Conservation (phyloP, 2,888 invertebrate species). For the Oeneis ivallda region DNA sequence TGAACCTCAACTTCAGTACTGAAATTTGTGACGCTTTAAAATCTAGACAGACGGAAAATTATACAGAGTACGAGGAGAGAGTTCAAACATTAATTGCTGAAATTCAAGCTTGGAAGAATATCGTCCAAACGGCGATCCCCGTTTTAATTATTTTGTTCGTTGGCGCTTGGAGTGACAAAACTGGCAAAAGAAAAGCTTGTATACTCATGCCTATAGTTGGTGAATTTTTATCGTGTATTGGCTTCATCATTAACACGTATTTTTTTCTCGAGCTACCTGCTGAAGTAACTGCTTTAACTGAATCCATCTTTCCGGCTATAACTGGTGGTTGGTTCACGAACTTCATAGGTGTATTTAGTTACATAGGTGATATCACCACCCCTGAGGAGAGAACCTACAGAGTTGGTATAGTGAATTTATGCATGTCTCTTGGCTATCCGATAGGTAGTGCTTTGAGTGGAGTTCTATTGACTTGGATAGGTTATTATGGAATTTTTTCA, state of each 20-base stretch:
- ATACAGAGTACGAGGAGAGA: constrained; percentile 78
- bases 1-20: constrained; percentile 87
- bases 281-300: constrained; percentile 89
- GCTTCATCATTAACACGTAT: constrained; percentile 89
- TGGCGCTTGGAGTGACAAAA: constrained; percentile 89
- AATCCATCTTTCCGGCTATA: constrained; percentile 89
- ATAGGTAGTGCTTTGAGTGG: constrained; percentile 94
- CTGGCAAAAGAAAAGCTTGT: constrained; percentile 87
- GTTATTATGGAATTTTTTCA: constrained; percentile 91
- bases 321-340: constrained; percentile 94
- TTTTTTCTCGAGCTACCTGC: constrained; percentile 89
- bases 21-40: constrained; percentile 89
- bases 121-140: constrained; percentile 90
- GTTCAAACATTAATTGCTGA: constrained; percentile 88
- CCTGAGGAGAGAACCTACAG: constrained; percentile 90
- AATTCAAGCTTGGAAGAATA: constrained; percentile 92
- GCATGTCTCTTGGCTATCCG: constrained; percentile 92
- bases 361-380: constrained; percentile 92
- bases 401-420: constrained; percentile 93
- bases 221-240: constrained; percentile 88
- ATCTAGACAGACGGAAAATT: constrained; percentile 84
- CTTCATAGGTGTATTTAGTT: constrained; percentile 93
- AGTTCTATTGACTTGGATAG: constrained; percentile 85
- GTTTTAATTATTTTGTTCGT: constrained; percentile 90
- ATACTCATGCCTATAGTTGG: constrained; percentile 91